Conservation (phyloP, 1,140 invertebrate species). For the Latrodectus geometricus region DNA sequence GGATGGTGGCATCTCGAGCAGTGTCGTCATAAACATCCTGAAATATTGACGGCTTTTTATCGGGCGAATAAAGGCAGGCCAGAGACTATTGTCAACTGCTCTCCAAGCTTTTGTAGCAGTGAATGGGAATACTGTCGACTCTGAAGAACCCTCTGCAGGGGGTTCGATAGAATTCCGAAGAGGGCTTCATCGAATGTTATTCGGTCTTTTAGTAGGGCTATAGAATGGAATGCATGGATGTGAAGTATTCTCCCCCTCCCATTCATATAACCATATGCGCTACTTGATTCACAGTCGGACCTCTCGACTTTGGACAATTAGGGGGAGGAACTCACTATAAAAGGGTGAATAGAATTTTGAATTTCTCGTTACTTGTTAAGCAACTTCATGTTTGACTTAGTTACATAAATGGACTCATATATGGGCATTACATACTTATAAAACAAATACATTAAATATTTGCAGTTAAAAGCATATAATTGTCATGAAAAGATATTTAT, state of each 20-base stretch:
- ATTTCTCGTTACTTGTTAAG: too few species aligned
- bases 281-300: neutral
- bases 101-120: neutral
- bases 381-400: too few species aligned
- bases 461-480: too few species aligned
- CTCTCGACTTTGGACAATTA: neutral
- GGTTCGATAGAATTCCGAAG: neutral
- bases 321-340: too few species aligned
- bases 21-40: neutral
- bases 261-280: neutral
- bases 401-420: too few species aligned
- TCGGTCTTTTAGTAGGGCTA: neutral
- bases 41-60: conserved; percentile 3
- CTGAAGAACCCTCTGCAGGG: neutral
- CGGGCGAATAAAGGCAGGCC: neutral
- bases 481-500: too few species aligned
- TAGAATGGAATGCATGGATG: neutral
- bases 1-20: neutral
- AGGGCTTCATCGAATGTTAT: neutral
- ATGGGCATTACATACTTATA: too few species aligned
- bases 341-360: too few species aligned
- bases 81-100: neutral
- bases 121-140: too few species aligned
- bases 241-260: neutral
- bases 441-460: too few species aligned